Conservation (phyloP, 2,113 vertebrate genomes). For the Leuciscus idus region DNA sequence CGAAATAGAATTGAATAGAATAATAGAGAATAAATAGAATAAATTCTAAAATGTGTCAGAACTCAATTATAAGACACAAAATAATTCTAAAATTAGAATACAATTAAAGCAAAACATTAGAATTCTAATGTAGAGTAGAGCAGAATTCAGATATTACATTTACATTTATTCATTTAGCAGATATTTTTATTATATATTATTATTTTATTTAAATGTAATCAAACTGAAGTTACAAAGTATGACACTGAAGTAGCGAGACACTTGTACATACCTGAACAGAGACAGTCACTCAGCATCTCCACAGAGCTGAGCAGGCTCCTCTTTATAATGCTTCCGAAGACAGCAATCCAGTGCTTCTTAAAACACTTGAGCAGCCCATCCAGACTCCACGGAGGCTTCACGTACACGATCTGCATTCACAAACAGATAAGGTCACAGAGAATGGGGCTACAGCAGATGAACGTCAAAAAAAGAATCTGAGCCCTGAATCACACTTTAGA, state of each 20-base stretch:
- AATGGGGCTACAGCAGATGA: background rate
- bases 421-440: background rate
- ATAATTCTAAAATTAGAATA: background rate
- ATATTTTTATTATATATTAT: background rate
- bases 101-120: background rate
- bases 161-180: too few relatives aligned
- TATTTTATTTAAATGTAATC: too few relatives aligned
- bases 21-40: background rate
- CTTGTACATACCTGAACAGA: constrained; percentile 76
- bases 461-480: background rate
- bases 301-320: constrained; percentile 76
- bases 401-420: constrained; percentile 80
- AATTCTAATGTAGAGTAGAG: background rate
- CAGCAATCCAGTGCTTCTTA: constrained; percentile 91
- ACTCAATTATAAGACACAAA: background rate
- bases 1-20: background rate
- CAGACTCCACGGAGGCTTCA: constrained; percentile 91
- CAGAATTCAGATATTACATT: background rate
- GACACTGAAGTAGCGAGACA: background rate
- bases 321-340: constrained; percentile 85
- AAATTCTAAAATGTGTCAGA: background rate
- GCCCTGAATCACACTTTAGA: background rate
- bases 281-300: constrained; percentile 76
- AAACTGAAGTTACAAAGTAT: background rate
- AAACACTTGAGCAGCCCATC: constrained; percentile 83